phyloP scores from a whole-genome alignment of 2,113 vertebrate species.

The Ancistrus triradiatus region DNA sequence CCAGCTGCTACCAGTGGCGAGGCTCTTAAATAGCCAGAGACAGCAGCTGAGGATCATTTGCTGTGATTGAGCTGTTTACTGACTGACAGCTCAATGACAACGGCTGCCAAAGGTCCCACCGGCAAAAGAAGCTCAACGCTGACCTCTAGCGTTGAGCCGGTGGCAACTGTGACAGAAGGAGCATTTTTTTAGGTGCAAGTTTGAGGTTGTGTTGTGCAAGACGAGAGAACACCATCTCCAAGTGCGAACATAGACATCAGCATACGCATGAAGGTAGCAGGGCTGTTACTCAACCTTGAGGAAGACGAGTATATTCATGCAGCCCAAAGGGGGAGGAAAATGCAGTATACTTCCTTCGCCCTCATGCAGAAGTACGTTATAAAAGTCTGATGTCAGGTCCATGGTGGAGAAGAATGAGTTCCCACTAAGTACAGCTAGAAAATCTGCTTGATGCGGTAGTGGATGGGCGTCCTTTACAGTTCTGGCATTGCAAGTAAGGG shows the following conservation, averaged over 20 bases:
- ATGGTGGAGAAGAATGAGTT: constrained; percentile 10
- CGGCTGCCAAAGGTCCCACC: too few species aligned
- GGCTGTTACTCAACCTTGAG: constrained; percentile 1
- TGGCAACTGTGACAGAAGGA: too few species aligned
- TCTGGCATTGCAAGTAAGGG: too few species aligned
- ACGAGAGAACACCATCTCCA: neutral
- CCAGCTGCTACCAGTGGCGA: too few species aligned
- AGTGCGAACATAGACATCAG: constrained; percentile 8
- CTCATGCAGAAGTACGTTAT: constrained; percentile 1
- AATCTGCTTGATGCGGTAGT: constrained; percentile 18
- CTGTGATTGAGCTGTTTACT: too few species aligned
- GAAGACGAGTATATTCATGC: constrained; percentile 6
- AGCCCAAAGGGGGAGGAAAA: constrained; percentile 6
- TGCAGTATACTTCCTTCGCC: neutral
- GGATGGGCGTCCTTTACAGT: neutral
- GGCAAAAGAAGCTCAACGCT: too few species aligned
- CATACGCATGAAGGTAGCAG: constrained; percentile 6
- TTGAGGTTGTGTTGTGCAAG: neutral
- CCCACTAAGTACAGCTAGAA: neutral
- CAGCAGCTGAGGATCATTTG: too few species aligned
- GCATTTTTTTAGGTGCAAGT: constrained; percentile 1
- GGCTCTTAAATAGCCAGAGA: too few species aligned
- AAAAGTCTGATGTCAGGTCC: constrained; percentile 12
- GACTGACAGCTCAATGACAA: too few species aligned
- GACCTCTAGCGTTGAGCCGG: too few species aligned